Base-by-base conservation (phyloP, 1,140 invertebrate species). In the Drosophila athabasca region DNA sequence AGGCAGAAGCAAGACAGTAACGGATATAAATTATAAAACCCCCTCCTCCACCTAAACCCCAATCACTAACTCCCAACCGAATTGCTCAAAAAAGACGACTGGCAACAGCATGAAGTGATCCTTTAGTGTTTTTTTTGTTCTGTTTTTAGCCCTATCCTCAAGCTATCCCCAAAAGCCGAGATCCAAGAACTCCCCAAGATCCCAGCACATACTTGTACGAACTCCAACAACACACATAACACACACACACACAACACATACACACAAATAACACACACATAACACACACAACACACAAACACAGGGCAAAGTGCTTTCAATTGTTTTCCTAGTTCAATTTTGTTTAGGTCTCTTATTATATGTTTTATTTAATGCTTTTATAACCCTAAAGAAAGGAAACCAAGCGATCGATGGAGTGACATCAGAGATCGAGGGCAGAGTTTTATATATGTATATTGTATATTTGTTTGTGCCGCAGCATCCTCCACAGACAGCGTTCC, bases 241-340 rank as follows among this genome's bases (percentile, higher is more conserved):
- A 39, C 22, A 31, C 39, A 31, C 9, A 17, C 19, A 51, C 39
- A 7, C 3, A 26, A 15, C 19, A 26, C 15, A 41, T 8, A 59
- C 43, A 51, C 46, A 43, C 51, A 64, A 15, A 24, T 35, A 8
- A 0, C 17, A 48, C 6, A 58, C 35, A 43, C 41, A 39, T 31
- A 59, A 62, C 17, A 64, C 54, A 72, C 26, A 29, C 6, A 3
- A 6, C 1, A 35, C 19, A 15, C 19, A 26, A 8, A 41, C 13
- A 46, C 60, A 65, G 66, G 80, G 72, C 76, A 76, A 65, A 79
- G 79, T 85, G 82, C 68, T 84, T 84, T 70, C 61, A 80, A 77
- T 69, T 74, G 71, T 75, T 75, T 64, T 81, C 55, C 48, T 87
- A 81, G 77, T 70, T 85, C 61, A 78, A 68, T 73, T 80, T 76